Evolutionary conservation across 2,888 invertebrate genomes (phyloP), one percentile per base, ranked within the genome.

Genomic region (Andrena haemorrhoa): DNA sequence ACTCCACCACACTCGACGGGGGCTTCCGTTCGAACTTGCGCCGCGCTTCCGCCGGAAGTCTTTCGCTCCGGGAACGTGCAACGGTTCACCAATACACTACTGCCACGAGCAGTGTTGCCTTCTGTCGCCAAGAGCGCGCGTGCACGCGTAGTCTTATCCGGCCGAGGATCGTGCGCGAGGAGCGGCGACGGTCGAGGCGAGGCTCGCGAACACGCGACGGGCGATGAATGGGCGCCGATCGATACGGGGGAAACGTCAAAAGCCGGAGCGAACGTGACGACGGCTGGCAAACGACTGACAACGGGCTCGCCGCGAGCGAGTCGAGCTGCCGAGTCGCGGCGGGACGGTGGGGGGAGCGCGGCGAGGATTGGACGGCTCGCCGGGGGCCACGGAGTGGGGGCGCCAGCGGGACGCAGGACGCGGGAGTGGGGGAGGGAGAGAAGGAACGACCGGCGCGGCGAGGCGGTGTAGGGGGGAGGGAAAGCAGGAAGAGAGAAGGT

Each of bases 271-370:
- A 71, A 26, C 75, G 56, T 75, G 69, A 64, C 76, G 69, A 83
- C 85, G 82, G 87, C 81, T 91, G 91, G 89, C 88, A 78, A 88
- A 90, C 91, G 90, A 93, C 93, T 93, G 92, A 92, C 91, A 90
- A 88, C 90, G 86, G 86, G 86, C 81, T 83, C 68, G 84, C 84
- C 85, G 86, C 83, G 78, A 77, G 84, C 80, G 84, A 85, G 72
- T 75, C 72, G 79, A 80, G 77, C 80, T 70, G 82, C 66, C 8
- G 79, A 41, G 58, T n/a, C 8, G 47, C 51, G 7, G 12, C 29
- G 35, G 16, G 35, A 47, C 29, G 29, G 75, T 26, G 60, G 41
- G 78, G 64, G 33, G 58, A 35, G 33, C 31, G 80, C 53, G 70
- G 58, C 26, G 75, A 31, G 65, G 70, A 75, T 75, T 49, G 69